A percentile compares a stretch with the other conserved stretches of the same genome.
These are phyloP conservation scores for Chironomus tentans DNA, from an alignment of 2,888 invertebrate species.

Conservation along the genomic window DNA sequence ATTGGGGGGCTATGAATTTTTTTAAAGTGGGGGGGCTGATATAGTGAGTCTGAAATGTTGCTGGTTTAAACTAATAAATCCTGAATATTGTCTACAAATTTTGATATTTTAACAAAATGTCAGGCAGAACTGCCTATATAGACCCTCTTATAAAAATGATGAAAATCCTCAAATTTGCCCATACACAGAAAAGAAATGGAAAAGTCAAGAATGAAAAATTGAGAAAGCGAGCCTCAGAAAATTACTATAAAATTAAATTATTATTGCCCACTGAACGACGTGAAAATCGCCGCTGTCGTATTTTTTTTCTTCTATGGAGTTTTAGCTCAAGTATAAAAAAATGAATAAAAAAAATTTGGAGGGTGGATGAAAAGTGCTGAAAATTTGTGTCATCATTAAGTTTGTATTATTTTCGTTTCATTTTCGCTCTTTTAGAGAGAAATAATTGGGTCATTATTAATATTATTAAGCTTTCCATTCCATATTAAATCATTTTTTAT, in stretches of 20 bases:
- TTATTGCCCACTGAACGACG: conserved; percentile 19
- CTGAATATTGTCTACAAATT: too few species aligned
- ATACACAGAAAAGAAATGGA: too few species aligned
- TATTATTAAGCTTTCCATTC: background rate
- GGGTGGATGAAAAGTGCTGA: background rate
- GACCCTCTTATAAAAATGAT: too few species aligned
- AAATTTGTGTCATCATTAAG: background rate
- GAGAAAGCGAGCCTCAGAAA: conserved; percentile 3
- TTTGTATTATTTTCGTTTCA: background rate
- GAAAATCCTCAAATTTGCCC: too few species aligned
- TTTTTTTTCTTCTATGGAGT: background rate
- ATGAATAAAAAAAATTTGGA: background rate
- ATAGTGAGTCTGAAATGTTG: too few species aligned
- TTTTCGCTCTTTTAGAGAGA: background rate
- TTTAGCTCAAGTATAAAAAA: background rate
- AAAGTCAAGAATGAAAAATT: background rate
- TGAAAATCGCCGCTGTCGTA: background rate
- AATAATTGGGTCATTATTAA: background rate
- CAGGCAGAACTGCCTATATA: too few species aligned
- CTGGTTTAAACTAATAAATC: too few species aligned
- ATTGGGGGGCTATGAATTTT: too few species aligned
- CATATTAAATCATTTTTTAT: background rate
- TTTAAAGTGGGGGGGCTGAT: too few species aligned
- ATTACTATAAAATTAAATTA: conserved; percentile 22
- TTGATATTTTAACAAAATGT: too few species aligned